These are phyloP conservation scores for Creontiades dilutus DNA, from an alignment of 2,888 invertebrate genomes.

Conservation along the genomic window DNA sequence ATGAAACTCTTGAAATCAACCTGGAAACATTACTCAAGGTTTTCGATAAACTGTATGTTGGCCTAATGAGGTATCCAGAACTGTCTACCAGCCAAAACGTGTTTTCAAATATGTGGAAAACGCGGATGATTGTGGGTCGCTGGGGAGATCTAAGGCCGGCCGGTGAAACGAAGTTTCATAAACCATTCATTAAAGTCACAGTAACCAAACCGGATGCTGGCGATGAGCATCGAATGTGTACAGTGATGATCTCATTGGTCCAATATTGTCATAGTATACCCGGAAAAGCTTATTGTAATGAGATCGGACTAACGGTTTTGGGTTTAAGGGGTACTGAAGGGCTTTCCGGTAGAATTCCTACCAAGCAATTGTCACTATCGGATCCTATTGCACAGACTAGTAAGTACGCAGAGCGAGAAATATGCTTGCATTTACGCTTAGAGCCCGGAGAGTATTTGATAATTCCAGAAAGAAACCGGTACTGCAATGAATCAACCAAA, in stretches of 20 bases:
- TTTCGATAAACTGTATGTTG: background rate
- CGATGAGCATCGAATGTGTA: background rate
- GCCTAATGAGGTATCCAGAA: background rate
- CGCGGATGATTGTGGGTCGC: background rate
- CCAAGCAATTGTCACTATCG: background rate
- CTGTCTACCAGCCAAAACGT: background rate
- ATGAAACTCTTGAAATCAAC: background rate
- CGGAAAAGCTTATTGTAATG: background rate
- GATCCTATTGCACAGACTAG: constrained; percentile 2
- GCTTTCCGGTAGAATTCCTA: background rate
- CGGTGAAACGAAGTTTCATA: background rate
- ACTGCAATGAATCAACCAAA: background rate
- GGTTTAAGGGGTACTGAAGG: constrained; percentile 9
- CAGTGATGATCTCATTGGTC: constrained; percentile 17
- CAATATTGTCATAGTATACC: background rate
- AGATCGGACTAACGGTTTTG: constrained; percentile 34
- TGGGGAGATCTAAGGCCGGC: background rate
- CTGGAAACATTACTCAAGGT: constrained; percentile 31
- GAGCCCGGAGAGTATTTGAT: constrained; percentile 39
- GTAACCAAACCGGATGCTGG: background rate
- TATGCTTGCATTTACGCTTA: background rate
- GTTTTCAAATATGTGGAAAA: background rate
- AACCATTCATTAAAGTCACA: background rate
- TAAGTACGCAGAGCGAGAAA: background rate
- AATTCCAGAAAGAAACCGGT: background rate